Evolutionary conservation across 2,113 vertebrate species (phyloP), one percentile per base, ranked within the genome.

Genomic region (Pogonocichla stellata): DNA sequence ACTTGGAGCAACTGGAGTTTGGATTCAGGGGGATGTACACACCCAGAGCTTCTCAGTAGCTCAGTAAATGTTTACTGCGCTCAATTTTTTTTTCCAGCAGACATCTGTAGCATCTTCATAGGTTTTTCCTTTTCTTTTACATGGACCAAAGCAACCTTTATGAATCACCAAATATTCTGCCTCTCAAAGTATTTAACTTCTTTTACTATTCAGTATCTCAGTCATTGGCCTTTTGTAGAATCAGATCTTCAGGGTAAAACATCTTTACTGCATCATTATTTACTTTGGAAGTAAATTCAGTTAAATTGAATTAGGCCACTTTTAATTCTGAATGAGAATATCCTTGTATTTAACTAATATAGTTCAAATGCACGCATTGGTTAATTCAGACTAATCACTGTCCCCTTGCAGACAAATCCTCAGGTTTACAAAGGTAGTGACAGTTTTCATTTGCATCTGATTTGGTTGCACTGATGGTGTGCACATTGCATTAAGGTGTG

Each of bases 261-360:
- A 4, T 78, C 83, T 83, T 80, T 38, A 12, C 45, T 86, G 69
- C 31, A 51, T 60, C 65, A 4, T 53, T 18, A 74, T 92, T 92
- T 88, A 80, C 43, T 93, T 81, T 22, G 43, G 48, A 93, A 91
- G 61, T 74, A 70, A 84, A 91, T 93, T 47, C 88, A 86, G 28
- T 62, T 72, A 64, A 94, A 92, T 36, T 56, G 38, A 93, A 86
- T 86, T 56, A 84, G 40, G 18, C 51, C 24, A 19, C 74, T 95
- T 94, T 95, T 92, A 91, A 91, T 92, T 89, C 80, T 86, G 47
- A 89, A 84, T 40, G 43, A 91, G 48, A 89, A 62, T 70, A 84
- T 84, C 3, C 0, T 65, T 65, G 13, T 24, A 47, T 91, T 95
- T 93, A 91, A 88, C 75, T 66, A 58, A 83, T 66, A 42, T 31